Evolutionary conservation across 2,888 invertebrate genomes (phyloP), one percentile per base, ranked within the genome.

Genomic region (Branchipolynoe longqiensis): DNA sequence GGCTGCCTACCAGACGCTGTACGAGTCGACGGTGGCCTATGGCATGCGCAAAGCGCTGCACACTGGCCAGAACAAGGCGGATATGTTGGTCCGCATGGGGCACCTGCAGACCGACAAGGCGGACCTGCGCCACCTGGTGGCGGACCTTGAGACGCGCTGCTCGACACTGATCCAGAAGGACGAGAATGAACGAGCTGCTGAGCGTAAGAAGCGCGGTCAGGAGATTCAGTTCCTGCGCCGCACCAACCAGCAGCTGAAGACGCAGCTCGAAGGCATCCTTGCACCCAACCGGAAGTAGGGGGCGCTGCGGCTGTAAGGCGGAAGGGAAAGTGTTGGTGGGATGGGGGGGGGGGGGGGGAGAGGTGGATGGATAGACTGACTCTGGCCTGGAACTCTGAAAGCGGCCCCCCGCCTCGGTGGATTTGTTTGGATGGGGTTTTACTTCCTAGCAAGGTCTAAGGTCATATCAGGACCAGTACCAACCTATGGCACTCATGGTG

Each of bases 41-140:
- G 99, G 98, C 38, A 98, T 99, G 96, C 95, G 99, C 87, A 99
- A 99, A 95, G 98, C 99, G n/a, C 94, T 99, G 85, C 97, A 97
- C 94, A 96, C 97, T 0, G 97, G 98, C 92, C 97, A 97, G 95
- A 97, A 97, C 28, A 98, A 98, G 88, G 90, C 93, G 36, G 93
- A 94, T 78, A 93, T 93, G 92, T 14, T 14, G 41, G 48, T 40
- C 0, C 87, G 93, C 93, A 92, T 96, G 28, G 92, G 94, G 0
- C 95, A 96, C 87, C 94, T 96, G 91, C 95, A 96, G 84, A 89
- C 90, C 89, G 95, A 96, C 87, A 96, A 96, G 90, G 96, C 96
- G 3, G 97, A 98, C 89, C 97, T 97, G 92, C 95, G 97, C 56
- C 97, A 97, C 92, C 95, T 97, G 87, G 93, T 94, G 41, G 93